Evolutionary conservation across 2,888 invertebrate genomes (phyloP).

Genomic region (Andrena bucephala): DNA sequence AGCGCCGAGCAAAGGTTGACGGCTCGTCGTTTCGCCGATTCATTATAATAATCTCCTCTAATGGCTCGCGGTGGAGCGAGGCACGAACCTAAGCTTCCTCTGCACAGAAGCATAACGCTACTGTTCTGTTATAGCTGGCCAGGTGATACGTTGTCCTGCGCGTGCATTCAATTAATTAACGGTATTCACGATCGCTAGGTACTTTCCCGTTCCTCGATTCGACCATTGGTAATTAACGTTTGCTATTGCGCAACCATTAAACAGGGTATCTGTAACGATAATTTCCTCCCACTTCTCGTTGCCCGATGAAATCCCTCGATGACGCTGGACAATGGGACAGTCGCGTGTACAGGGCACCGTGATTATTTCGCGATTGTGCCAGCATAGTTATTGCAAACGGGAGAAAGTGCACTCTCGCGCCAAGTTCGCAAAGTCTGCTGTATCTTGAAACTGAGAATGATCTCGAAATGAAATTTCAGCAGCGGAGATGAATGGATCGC

Average conservation of each 20-base stretch:
- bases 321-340: conserved; percentile 27
- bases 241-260: conserved; percentile 47
- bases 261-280: conserved; percentile 37
- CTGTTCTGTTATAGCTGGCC: not conserved
- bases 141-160: conserved; percentile 12
- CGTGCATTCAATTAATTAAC: conserved; percentile 56
- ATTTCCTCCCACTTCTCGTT: conserved; percentile 11
- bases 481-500: too few relatives aligned
- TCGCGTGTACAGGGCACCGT: not conserved
- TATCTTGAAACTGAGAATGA: too few relatives aligned
- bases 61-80: not conserved
- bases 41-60: not conserved
- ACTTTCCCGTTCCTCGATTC: conserved; percentile 56
- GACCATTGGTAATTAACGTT: conserved; percentile 56
- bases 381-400: not conserved
- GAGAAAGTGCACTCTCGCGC: not conserved
- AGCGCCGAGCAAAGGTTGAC: too few relatives aligned
- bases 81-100: not conserved
- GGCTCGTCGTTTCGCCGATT: too few relatives aligned
- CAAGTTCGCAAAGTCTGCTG: not conserved
- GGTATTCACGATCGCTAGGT: conserved; percentile 39
- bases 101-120: conserved; percentile 6
- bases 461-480: too few relatives aligned
- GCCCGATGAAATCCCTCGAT: conserved; percentile 31
- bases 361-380: not conserved